A percentile compares a stretch with the other conserved stretches of the same genome.
These are phyloP conservation scores for Gallirallus australis DNA, from an alignment of 2,797 vertebrate species.

Conservation along the genomic window DNA sequence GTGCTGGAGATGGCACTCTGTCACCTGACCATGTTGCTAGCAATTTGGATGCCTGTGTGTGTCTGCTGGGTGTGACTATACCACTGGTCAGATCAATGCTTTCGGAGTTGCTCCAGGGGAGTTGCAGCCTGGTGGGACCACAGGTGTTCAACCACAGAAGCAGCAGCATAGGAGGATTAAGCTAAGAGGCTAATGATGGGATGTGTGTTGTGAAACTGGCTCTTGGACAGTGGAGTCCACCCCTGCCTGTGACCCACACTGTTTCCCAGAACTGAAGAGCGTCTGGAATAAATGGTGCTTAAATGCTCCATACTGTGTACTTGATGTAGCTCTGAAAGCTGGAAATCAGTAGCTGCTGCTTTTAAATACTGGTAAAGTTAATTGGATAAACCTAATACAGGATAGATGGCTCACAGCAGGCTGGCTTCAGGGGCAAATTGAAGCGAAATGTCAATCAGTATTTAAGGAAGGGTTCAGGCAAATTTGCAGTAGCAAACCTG, in stretches of 20 bases:
- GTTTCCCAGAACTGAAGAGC: neutral
- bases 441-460: neutral
- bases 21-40: rapidly evolving
- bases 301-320: neutral
- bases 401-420: neutral
- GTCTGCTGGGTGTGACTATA: neutral
- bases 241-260: neutral
- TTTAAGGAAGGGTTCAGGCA: neutral
- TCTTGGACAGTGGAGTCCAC: neutral
- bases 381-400: neutral
- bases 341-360: neutral
- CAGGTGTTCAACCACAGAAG: neutral
- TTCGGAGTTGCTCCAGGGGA: neutral
- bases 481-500: neutral
- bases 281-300: neutral
- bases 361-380: neutral
- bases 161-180: neutral
- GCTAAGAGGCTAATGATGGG: neutral
- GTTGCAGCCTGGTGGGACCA: neutral
- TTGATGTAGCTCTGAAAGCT: neutral
- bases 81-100: neutral
- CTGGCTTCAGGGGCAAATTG: neutral
- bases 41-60: neutral
- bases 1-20: too few relatives aligned
- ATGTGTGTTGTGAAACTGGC: rapidly evolving